phyloP scores from a whole-genome alignment of 2,888 invertebrate species.

The Microdon myrmicae region DNA sequence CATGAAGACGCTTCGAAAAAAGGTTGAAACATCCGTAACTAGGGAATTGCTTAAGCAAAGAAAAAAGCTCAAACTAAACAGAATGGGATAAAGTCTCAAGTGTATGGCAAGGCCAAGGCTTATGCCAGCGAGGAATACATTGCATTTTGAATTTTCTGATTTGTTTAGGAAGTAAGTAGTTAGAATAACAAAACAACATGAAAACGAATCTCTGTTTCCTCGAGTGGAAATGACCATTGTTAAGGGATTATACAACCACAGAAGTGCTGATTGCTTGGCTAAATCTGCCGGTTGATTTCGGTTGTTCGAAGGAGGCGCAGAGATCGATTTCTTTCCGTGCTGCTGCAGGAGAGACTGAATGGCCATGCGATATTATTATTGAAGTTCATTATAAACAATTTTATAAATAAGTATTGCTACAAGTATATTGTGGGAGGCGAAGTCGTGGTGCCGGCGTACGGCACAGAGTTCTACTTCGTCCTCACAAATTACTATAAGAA shows the following conservation, averaged over 20 bases:
- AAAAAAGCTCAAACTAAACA: slow-evolving; percentile 78
- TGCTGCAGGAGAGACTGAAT: slow-evolving; percentile 53
- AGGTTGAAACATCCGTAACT: slow-evolving; percentile 50
- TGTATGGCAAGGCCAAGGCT: slow-evolving; percentile 89
- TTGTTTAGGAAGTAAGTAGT: slow-evolving; percentile 74
- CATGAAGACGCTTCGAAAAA: slow-evolving; percentile 63
- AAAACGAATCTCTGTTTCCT: slow-evolving; percentile 94
- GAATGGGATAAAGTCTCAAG: slow-evolving; percentile 91
- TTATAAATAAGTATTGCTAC: slow-evolving; percentile 78
- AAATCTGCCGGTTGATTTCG: slow-evolving; percentile 55
- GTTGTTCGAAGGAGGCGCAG: slow-evolving; percentile 53
- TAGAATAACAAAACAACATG: slow-evolving; percentile 83
- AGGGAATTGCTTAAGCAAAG: slow-evolving; percentile 70
- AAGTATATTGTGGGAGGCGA: too few relatives aligned
- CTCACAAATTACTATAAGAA: too few relatives aligned
- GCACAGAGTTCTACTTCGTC: too few relatives aligned
- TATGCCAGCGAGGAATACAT: slow-evolving; percentile 73
- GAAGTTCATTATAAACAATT: slow-evolving; percentile 68
- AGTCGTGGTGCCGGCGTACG: too few relatives aligned
- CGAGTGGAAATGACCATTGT: slow-evolving; percentile 90
- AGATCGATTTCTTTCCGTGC: slow-evolving; percentile 32
- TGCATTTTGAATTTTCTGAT: slow-evolving; percentile 43
- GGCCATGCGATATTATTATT: slow-evolving; percentile 57
- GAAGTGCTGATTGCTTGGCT: slow-evolving; percentile 68
- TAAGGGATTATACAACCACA: slow-evolving; percentile 96